Evolutionary conservation across 1,140 invertebrate species (phyloP), one percentile per base, ranked within the genome.

Genomic region (Hyles vespertilio): DNA sequence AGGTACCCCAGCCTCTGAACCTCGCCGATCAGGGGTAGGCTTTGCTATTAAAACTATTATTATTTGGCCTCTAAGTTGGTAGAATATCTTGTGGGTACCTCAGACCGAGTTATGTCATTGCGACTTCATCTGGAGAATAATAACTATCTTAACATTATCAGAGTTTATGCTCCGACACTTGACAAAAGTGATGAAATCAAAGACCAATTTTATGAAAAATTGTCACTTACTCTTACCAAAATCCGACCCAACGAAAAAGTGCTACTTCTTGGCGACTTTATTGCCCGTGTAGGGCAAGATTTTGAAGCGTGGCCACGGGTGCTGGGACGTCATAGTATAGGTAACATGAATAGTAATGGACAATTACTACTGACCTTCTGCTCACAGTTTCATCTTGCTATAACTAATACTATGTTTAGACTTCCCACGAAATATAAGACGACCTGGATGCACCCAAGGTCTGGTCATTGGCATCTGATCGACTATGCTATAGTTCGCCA

Each of bases 341-440:
- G 67, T 8, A 70, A 63, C 46, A 65, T 65, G 55, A 70, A 77
- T 56, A 56, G 34, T 22, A 77, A 77, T 65, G 69, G 67, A 1
- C 51, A 64, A 8, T 12, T 64, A 7, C 51, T 72, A n/a, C 62
- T 74, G 0, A 58, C 48, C 43, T 40, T 77, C 3, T 77, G 74
- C 59, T 55, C 72, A 12, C 54, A 71, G 63, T 67, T 56, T 47
- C 5, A 59, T 0, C 44, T 76, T n/a, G 56, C 60, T 2, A 62
- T 72, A 3, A 65, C 66, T 3, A 76, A 67, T 40, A 76, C 69
- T 3, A 62, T 67, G 61, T 77, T 77, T 34, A 46, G 65, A 47
- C 64, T 70, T 46, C 33, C 69, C 11, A 58, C 54, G 6, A 77
- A 77, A 9, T 50, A 73, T 46, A 22, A 22, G 22, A 22, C 22